phyloP scores from a whole-genome alignment of 2,797 vertebrate species.

The Melopsittacus undulatus region DNA sequence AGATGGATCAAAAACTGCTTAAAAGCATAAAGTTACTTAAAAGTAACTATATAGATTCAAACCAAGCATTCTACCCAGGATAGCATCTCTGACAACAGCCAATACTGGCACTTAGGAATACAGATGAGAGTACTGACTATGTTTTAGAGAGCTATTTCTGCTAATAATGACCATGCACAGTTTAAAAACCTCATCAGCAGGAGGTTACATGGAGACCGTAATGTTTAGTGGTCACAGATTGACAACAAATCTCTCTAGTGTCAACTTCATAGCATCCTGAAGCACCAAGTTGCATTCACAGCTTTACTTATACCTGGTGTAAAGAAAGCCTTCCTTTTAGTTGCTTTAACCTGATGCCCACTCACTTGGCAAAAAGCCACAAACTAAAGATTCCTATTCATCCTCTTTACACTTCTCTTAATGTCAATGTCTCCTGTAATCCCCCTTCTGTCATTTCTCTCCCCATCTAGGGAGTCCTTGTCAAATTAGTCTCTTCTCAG shows the following conservation, averaged over 20 bases:
- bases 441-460: neutral
- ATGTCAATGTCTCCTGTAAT: neutral
- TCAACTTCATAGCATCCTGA: neutral
- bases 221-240: neutral
- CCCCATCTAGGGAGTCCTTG: neutral
- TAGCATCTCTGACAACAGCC: neutral
- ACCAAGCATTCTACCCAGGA: neutral
- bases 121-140: neutral
- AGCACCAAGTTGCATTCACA: neutral
- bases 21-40: neutral
- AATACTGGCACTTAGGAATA: neutral
- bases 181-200: neutral
- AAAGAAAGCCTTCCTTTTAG: neutral
- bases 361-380: neutral
- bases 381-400: neutral
- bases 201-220: accelerated
- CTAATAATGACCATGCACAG: neutral
- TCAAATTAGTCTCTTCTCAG: neutral
- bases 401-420: no score
- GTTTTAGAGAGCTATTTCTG: neutral
- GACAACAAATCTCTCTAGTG: neutral
- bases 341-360: neutral
- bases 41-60: neutral
- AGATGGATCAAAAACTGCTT: neutral
- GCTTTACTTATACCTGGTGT: neutral